Evolutionary conservation across 2,113 vertebrate species (phyloP).

Genomic region (Todiramphus chloris): DNA sequence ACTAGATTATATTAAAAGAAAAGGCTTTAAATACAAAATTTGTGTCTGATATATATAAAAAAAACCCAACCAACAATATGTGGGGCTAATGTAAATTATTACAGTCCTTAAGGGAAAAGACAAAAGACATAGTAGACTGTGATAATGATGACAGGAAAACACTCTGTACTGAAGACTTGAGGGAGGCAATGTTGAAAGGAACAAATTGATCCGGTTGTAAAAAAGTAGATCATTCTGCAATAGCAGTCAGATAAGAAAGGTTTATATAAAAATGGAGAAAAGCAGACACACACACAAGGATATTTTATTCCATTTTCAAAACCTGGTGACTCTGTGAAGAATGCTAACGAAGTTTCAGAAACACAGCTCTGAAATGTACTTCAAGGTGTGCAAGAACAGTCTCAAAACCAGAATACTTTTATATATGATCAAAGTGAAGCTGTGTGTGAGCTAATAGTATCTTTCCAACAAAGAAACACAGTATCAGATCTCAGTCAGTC

Average conservation of each 20-base stretch:
- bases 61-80: background rate
- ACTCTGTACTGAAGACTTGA: rapidly evolving
- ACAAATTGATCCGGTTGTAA: background rate
- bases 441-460: no score
- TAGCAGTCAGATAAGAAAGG: background rate
- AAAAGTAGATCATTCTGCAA: background rate
- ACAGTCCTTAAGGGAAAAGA: background rate
- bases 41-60: background rate
- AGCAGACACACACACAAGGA: background rate
- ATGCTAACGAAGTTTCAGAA: background rate
- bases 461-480: no score
- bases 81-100: background rate
- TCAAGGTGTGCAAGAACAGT: background rate
- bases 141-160: background rate
- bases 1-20: background rate
- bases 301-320: background rate
- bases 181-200: background rate
- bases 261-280: background rate
- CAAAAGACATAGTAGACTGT: background rate
- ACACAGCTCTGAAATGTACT: background rate
- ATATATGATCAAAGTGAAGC: no score
- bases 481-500: no score
- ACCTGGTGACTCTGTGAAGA: background rate
- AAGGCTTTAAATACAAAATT: background rate
- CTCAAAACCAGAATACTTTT: no score